These are phyloP conservation scores for Chrysolina haemoptera DNA, from an alignment of 2,888 invertebrate species.

Conservation along the genomic window DNA sequence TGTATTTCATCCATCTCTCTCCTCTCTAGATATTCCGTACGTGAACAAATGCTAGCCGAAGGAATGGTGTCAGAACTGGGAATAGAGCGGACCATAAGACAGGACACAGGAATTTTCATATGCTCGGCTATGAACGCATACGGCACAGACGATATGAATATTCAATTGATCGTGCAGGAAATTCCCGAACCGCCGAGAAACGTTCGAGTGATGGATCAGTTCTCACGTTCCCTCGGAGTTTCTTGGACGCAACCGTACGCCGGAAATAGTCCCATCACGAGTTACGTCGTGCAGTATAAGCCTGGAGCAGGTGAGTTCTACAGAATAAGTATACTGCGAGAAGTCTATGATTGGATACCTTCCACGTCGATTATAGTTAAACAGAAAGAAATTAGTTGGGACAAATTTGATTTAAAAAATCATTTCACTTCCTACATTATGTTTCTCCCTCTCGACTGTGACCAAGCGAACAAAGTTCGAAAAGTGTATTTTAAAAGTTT, in stretches of 20 bases:
- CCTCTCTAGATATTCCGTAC: conserved; percentile 76
- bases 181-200: conserved; percentile 92
- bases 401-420: no score
- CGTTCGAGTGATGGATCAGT: conserved; percentile 87
- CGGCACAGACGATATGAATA: conserved; percentile 92
- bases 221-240: conserved; percentile 86
- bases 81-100: conserved; percentile 86
- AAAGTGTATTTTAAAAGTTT: no score
- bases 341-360: no score
- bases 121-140: conserved; percentile 92
- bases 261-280: conserved; percentile 90
- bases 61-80: conserved; percentile 89
- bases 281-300: conserved; percentile 92
- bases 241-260: conserved; percentile 93
- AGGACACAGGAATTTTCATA: conserved; percentile 90
- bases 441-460: no score
- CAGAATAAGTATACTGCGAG: no score
- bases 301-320: conserved; percentile 79
- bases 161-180: conserved; percentile 92
- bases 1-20: conserved; percentile 49
- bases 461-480: no score
- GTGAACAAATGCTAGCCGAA: conserved; percentile 84
- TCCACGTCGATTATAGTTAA: no score
- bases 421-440: no score
- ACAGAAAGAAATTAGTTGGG: no score